Conservation (phyloP, 2,797 vertebrate genomes). For the Chelidonichthys spinosus region DNA sequence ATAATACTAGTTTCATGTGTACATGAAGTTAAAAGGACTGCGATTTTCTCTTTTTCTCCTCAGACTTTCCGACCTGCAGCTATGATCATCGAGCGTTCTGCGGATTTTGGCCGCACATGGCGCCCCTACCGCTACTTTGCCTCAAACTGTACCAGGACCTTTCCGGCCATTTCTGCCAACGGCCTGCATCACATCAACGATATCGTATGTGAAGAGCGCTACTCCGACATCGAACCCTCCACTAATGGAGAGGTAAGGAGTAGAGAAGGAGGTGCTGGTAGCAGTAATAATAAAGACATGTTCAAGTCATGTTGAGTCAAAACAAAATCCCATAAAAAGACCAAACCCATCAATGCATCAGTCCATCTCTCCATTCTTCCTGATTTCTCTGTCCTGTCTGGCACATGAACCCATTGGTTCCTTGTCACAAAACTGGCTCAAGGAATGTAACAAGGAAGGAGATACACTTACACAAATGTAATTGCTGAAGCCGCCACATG, state of each 20-base stretch:
- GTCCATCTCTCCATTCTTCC: not conserved
- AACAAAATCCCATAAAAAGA: not conserved
- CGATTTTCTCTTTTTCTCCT: not conserved
- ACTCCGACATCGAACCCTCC: constrained; percentile 91
- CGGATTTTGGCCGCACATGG: constrained; percentile 88
- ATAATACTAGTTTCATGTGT: not conserved
- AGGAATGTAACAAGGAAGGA: too few species aligned
- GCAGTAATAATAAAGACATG: not conserved
- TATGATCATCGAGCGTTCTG: constrained; percentile 89
- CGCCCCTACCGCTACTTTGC: constrained; percentile 90
- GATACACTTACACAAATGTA: too few species aligned
- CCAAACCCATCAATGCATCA: not conserved
- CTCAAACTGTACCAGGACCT: constrained; percentile 89
- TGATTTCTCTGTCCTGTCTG: not conserved
- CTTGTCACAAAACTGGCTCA: not conserved
- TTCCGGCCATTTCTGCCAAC: constrained; percentile 76
- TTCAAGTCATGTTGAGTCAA: not conserved
- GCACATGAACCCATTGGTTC: not conserved
- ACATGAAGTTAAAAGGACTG: not conserved
- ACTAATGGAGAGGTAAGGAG: constrained; percentile 87
- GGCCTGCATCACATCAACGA: constrained; percentile 84
- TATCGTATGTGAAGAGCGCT: constrained; percentile 89
- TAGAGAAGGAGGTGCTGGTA: not conserved
- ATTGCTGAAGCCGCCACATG: too few species aligned
- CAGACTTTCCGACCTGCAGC: constrained; percentile 91